A percentile compares a stretch with the other conserved stretches of the same genome.
phyloP scores from a whole-genome alignment of 2,888 invertebrate species.

The Erebia palarica region DNA sequence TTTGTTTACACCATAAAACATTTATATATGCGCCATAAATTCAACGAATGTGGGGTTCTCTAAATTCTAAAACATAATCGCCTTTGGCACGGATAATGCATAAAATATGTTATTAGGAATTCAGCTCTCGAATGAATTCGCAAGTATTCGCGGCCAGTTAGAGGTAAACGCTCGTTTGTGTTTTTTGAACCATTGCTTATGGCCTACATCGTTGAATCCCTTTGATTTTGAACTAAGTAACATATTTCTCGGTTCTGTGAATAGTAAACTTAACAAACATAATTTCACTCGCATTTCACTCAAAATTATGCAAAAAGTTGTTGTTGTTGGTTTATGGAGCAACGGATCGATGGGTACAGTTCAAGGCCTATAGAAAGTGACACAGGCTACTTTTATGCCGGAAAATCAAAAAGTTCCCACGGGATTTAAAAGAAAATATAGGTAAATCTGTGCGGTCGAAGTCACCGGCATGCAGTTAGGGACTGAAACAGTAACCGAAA shows the following conservation, averaged over 20 bases:
- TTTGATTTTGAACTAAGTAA: background rate
- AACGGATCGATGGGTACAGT: no score
- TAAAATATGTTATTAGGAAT: slow-evolving; percentile 46
- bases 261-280: background rate
- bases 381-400: no score
- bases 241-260: background rate
- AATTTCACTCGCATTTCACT: background rate
- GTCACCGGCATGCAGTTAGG: no score
- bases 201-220: slow-evolving; percentile 2
- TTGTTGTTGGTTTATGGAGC: no score
- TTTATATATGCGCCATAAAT: slow-evolving; percentile 26
- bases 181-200: slow-evolving; percentile 33
- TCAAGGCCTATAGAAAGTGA: no score
- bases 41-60: slow-evolving; percentile 35
- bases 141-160: slow-evolving; percentile 40
- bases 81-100: slow-evolving; percentile 45
- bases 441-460: no score
- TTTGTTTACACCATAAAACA: slow-evolving; percentile 31
- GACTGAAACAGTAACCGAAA: no score
- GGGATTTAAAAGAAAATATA: no score
- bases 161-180: slow-evolving; percentile 43
- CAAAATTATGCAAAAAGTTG: no score
- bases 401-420: no score
- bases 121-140: slow-evolving; percentile 43
- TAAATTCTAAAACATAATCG: slow-evolving; percentile 42